Base-by-base conservation (phyloP, 2,888 invertebrate species). In the Scotopteryx bipunctaria region DNA sequence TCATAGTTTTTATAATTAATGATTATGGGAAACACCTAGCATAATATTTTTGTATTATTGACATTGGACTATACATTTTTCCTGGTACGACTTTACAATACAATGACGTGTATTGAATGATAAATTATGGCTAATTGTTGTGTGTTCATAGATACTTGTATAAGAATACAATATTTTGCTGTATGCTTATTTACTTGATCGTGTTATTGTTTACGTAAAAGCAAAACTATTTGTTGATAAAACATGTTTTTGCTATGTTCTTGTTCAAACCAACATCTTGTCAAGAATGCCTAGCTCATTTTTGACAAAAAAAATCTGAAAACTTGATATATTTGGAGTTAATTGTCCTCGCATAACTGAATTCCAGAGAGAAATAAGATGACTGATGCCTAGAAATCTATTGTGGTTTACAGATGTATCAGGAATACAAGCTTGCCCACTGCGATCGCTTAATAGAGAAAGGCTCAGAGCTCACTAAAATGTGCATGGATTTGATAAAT, bases 361-460 rank as follows among this genome's bases (percentile, higher is more conserved):
- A n/a, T n/a, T n/a, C n/a, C n/a, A n/a, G n/a, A n/a, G n/a, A n/a
- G n/a, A n/a, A n/a, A n/a, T 21, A 8, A 21, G 8, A 21, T 21
- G 21, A 21, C 33, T 5, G n/a, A 46, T 32, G 40, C 27, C 35
- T 31, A 45, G 45, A 32, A 47, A 21, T 14, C 36, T 27, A 25
- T 48, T 54, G 25, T 35, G 64, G 61, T 77, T 81, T 84, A 25
- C 89, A 89, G 89, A 82, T 83, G 65, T 87, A 85, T 78, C 72
- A 81, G 70, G 69, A 81, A 63, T 86, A 80, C 82, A 85, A 82
- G 80, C 69, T 69, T 71, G 81, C 85, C 80, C 83, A 89, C 86
- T 87, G 88, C 83, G 83, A 87, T 71, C 69, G 69, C 63, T 71
- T 83, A 66, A 62, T 80, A 61, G 71, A 75, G 41, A 78, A 76